Conservation (phyloP, 1,140 invertebrate species). For the Conus betulinus region DNA sequence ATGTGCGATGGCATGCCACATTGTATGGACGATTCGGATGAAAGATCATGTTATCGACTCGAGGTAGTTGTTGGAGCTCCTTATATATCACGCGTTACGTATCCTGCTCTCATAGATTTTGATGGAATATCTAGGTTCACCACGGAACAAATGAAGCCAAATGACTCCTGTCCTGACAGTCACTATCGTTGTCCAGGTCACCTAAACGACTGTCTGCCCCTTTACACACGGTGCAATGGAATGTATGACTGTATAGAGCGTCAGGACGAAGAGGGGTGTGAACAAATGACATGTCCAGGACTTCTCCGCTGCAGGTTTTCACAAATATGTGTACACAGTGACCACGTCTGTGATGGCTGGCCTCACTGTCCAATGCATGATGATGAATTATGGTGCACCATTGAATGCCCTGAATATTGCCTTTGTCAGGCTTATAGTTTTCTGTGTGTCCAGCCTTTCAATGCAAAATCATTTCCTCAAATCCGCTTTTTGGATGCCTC, state of each 20-base stretch:
- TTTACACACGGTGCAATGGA: slow-evolving; percentile 28
- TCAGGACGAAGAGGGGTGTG: slow-evolving; percentile 14
- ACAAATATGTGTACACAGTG: slow-evolving; percentile 26
- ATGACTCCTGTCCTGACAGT: not conserved
- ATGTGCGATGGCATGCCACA: not conserved
- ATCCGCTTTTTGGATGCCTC: slow-evolving; percentile 1
- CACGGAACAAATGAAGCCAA: too few relatives aligned
- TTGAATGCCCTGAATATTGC: slow-evolving; percentile 48
- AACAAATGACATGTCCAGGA: slow-evolving; percentile 34
- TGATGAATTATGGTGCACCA: slow-evolving; percentile 33
- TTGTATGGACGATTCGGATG: slow-evolving; percentile 3
- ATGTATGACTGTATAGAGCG: slow-evolving; percentile 17
- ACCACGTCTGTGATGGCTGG: slow-evolving; percentile 25
- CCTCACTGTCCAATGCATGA: slow-evolving; percentile 38
- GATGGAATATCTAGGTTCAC: not conserved
- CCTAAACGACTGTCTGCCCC: not conserved
- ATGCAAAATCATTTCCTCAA: not conserved
- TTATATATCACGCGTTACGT: too few relatives aligned
- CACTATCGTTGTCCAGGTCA: slow-evolving; percentile 16
- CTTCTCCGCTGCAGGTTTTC: slow-evolving; percentile 24
- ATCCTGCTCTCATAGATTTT: not conserved
- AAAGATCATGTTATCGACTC: not conserved
- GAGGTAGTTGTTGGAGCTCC: not conserved
- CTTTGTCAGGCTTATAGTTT: slow-evolving; percentile 28
- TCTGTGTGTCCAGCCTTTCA: slow-evolving; percentile 1